phyloP scores from a whole-genome alignment of 2,113 vertebrate species.

The Pachypanchax playfairii region DNA sequence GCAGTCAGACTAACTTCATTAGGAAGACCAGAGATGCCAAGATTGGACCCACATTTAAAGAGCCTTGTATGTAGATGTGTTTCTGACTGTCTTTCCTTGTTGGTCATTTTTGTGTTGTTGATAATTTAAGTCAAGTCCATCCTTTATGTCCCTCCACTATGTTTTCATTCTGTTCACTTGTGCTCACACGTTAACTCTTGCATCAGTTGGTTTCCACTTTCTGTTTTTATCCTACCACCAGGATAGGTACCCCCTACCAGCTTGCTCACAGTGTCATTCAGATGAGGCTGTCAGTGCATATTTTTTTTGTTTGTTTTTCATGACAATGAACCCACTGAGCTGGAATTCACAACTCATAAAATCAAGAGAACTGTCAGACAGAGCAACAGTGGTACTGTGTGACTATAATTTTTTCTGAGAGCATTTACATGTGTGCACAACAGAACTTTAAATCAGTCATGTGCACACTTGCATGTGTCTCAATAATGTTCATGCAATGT shows the following conservation, averaged over 20 bases:
- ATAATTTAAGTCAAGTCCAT: constrained; percentile 33
- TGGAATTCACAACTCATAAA: constrained; percentile 23
- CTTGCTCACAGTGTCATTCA: constrained; percentile 11
- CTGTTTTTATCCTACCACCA: constrained; percentile 25
- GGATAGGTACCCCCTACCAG: constrained; percentile 4
- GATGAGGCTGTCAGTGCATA: constrained; percentile 26
- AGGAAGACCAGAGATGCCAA: constrained; percentile 53
- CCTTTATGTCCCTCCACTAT: not conserved
- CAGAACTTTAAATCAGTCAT: constrained; percentile 12
- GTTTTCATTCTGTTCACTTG: constrained; percentile 6
- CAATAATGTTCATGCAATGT: not conserved
- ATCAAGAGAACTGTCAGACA: constrained; percentile 29
- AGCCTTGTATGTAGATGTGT: constrained; percentile 17
- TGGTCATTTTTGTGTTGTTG: constrained; percentile 35
- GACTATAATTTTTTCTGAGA: constrained; percentile 13
- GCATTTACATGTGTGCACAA: constrained; percentile 4
- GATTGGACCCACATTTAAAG: constrained; percentile 30
- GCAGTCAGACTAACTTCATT: constrained; percentile 60
- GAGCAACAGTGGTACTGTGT: constrained; percentile 1
- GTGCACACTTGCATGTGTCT: constrained; percentile 1
- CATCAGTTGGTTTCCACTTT: constrained; percentile 19
- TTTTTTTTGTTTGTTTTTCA: too few species aligned
- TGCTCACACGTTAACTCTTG: constrained; percentile 5
- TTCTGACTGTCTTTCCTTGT: constrained; percentile 13
- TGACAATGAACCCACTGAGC: constrained; percentile 29